These are phyloP conservation scores for Parapsyche elsis DNA, from an alignment of 1,140 invertebrate genomes.

Conservation along the genomic window DNA sequence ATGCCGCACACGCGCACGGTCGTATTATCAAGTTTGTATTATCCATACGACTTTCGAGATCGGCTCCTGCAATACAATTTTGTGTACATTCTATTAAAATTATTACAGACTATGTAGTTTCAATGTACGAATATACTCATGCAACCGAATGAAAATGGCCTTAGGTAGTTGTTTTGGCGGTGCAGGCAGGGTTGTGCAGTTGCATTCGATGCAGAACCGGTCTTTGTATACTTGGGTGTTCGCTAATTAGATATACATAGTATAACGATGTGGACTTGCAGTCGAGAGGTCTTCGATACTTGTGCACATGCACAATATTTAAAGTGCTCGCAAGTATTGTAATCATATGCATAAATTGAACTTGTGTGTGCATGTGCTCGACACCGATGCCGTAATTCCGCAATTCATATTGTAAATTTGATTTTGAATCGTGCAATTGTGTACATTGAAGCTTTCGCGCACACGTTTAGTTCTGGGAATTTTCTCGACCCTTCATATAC, in stretches of 20 bases:
- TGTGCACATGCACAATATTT: slow-evolving; percentile 22
- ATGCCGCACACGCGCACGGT: too few relatives aligned
- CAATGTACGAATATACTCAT: too few relatives aligned
- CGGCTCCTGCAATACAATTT: too few relatives aligned
- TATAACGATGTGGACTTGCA: slow-evolving; percentile 42
- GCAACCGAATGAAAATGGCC: not conserved
- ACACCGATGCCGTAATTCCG: not conserved
- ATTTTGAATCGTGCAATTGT: too few relatives aligned
- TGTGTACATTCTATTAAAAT: too few relatives aligned
- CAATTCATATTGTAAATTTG: too few relatives aligned
- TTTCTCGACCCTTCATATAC: too few relatives aligned
- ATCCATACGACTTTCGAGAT: too few relatives aligned
- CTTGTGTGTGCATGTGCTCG: not conserved
- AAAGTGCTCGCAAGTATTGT: not conserved
- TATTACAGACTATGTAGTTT: too few relatives aligned
- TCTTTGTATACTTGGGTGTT: slow-evolving; percentile 37
- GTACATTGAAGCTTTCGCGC: too few relatives aligned
- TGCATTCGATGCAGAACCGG: slow-evolving; percentile 22
- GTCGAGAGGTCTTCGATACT: slow-evolving; percentile 35
- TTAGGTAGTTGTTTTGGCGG: not conserved
- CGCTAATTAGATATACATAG: slow-evolving; percentile 43
- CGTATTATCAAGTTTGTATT: too few relatives aligned
- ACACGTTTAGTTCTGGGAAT: too few relatives aligned
- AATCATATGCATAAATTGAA: not conserved
- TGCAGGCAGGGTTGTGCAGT: slow-evolving; percentile 5